phyloP scores from a whole-genome alignment of 1,140 invertebrate genomes.

The Drosophila tropicalis region DNA sequence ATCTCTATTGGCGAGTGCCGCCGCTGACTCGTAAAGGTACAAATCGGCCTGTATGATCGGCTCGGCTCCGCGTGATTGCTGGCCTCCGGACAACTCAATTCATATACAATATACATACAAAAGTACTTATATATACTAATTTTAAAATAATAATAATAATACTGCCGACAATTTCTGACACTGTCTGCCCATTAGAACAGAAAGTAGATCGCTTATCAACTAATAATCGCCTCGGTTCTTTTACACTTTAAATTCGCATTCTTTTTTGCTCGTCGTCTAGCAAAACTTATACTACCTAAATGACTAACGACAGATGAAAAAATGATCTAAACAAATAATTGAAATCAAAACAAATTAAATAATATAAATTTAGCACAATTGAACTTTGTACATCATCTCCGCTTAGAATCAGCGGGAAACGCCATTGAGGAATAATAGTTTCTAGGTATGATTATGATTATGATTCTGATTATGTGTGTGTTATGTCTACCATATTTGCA shows the following conservation, averaged over 20 bases:
- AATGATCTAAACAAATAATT: slow-evolving; percentile 9
- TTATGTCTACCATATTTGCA: slow-evolving; percentile 2
- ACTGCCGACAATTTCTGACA: slow-evolving; percentile 16
- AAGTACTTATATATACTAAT: slow-evolving; percentile 25
- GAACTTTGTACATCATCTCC: slow-evolving; percentile 63
- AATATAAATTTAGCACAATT: slow-evolving; percentile 44
- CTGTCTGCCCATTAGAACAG: slow-evolving; percentile 46
- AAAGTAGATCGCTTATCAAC: slow-evolving; percentile 53
- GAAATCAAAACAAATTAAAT: slow-evolving; percentile 66
- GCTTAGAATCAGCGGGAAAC: slow-evolving; percentile 25
- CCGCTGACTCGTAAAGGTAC: slow-evolving; percentile 39
- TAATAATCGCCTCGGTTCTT: slow-evolving; percentile 43
- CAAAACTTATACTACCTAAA: slow-evolving; percentile 61
- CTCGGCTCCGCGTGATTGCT: slow-evolving; percentile 54
- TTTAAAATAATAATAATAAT: slow-evolving; percentile 8
- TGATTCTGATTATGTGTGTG: slow-evolving; percentile 29
- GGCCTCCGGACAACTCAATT: slow-evolving; percentile 45
- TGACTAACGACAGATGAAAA: slow-evolving; percentile 64
- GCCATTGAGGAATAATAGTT: slow-evolving; percentile 64
- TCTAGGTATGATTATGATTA: background rate
- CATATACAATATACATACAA: slow-evolving; percentile 3
- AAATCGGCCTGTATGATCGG: slow-evolving; percentile 30
- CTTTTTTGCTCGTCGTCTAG: slow-evolving; percentile 52
- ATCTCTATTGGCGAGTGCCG: slow-evolving; percentile 2
- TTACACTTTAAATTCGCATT: slow-evolving; percentile 21